Conservation (phyloP, 2,113 vertebrate species). For the Triplophysa rosa region DNA sequence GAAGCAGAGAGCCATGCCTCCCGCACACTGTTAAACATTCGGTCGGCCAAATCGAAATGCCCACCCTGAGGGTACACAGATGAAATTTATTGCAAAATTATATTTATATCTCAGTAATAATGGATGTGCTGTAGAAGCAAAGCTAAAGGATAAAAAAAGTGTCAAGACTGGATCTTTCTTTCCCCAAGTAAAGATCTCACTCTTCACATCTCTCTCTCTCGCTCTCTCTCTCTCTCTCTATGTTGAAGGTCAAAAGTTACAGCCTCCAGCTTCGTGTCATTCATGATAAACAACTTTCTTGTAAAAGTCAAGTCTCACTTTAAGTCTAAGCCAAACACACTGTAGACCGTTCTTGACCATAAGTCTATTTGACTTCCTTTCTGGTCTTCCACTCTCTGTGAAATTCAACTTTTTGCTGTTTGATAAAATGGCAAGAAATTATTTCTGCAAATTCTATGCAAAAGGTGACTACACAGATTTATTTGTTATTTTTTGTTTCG, state of each 20-base stretch:
- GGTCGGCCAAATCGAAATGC: conserved; percentile 96
- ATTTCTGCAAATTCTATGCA: too few species aligned
- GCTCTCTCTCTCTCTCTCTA: background rate
- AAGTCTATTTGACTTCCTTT: background rate
- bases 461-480: too few species aligned
- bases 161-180: background rate
- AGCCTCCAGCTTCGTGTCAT: background rate
- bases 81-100: background rate
- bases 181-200: background rate
- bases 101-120: background rate
- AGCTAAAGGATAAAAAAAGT: too few species aligned
- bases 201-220: background rate
- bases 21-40: conserved; percentile 97
- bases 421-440: too few species aligned
- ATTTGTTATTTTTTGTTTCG: too few species aligned
- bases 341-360: background rate
- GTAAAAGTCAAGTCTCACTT: background rate
- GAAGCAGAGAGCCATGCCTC: conserved; percentile 96
- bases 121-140: background rate
- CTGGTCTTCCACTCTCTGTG: background rate
- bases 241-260: background rate
- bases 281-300: background rate
- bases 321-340: background rate
- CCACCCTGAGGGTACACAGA: conserved; percentile 79
- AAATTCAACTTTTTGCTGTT: too few species aligned